Evolutionary conservation across 1,140 invertebrate species (phyloP).

Genomic region (Pseudoatta argentina): DNA sequence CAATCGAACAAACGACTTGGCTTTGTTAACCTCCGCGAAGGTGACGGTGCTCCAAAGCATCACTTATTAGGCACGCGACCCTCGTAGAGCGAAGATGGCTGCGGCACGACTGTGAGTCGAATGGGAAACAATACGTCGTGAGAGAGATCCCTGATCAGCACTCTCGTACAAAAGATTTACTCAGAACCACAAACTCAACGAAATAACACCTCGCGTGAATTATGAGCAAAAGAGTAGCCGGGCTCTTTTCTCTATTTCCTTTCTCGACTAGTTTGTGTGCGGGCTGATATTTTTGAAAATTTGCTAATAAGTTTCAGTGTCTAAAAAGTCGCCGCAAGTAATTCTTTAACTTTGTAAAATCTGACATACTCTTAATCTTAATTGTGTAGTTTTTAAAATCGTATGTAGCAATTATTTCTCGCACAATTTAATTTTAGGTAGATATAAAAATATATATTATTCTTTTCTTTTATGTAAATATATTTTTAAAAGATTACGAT

Average conservation of each 20-base stretch:
- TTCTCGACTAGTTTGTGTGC: neutral
- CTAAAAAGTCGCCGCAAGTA: neutral
- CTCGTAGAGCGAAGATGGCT: conserved; percentile 62
- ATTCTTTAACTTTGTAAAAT: neutral
- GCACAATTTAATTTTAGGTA: neutral
- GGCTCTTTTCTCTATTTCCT: neutral
- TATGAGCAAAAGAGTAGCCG: conserved; percentile 7
- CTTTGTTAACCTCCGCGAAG: conserved; percentile 74
- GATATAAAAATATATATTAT: neutral
- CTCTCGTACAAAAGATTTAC: neutral
- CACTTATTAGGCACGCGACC: conserved; percentile 78
- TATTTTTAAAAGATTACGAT: neutral
- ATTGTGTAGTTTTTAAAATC: neutral
- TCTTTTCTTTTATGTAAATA: neutral
- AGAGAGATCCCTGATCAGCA: conserved; percentile 12
- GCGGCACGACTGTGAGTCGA: conserved; percentile 52
- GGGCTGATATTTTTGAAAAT: neutral
- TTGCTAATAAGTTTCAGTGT: neutral
- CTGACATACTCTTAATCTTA: neutral
- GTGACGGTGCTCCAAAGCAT: conserved; percentile 61
- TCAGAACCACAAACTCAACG: conserved; percentile 1
- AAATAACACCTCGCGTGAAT: conserved; percentile 33
- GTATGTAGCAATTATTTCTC: neutral
- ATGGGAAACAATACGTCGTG: conserved; percentile 50
- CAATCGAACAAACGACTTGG: conserved; percentile 81